Conservation (phyloP, 2,113 vertebrate species). For the Hiodon tergisus region DNA sequence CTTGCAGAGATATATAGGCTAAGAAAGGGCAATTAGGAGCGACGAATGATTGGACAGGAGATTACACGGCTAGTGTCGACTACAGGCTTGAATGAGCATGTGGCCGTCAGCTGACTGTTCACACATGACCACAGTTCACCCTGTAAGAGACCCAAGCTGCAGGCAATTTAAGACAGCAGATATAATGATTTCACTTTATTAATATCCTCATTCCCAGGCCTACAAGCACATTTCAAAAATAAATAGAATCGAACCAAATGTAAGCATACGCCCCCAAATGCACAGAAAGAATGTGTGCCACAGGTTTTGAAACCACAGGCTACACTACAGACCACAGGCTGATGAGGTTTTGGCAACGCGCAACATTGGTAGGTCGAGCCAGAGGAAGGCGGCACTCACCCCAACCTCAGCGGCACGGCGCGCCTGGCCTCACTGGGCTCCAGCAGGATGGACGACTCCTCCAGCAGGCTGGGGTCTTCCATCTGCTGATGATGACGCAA, state of each 20-base stretch:
- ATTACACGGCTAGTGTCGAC: not conserved
- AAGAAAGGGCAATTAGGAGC: not conserved
- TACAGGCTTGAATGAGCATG: not conserved
- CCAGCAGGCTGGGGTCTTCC: constrained; percentile 97
- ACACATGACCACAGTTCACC: too few species aligned
- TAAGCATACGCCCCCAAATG: not conserved
- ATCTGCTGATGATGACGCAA: constrained; percentile 83
- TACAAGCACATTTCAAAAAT: too few species aligned
- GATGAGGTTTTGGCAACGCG: not conserved
- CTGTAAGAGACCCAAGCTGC: too few species aligned
- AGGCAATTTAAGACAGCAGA: too few species aligned
- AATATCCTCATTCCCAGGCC: too few species aligned
- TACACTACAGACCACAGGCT: too few species aligned
- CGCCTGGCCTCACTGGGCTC: constrained; percentile 89
- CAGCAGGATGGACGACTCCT: constrained; percentile 92
- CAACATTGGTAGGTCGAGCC: not conserved
- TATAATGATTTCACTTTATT: too few species aligned
- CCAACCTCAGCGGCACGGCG: constrained; percentile 84
- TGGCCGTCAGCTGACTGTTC: not conserved
- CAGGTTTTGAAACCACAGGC: too few species aligned
- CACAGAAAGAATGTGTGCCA: too few species aligned
- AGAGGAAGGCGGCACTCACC: constrained; percentile 57
- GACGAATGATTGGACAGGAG: not conserved
- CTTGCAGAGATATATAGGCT: not conserved
- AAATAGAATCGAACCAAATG: too few species aligned